Base-by-base conservation (phyloP, 2,888 invertebrate genomes). In the Drosophila anomalata region DNA sequence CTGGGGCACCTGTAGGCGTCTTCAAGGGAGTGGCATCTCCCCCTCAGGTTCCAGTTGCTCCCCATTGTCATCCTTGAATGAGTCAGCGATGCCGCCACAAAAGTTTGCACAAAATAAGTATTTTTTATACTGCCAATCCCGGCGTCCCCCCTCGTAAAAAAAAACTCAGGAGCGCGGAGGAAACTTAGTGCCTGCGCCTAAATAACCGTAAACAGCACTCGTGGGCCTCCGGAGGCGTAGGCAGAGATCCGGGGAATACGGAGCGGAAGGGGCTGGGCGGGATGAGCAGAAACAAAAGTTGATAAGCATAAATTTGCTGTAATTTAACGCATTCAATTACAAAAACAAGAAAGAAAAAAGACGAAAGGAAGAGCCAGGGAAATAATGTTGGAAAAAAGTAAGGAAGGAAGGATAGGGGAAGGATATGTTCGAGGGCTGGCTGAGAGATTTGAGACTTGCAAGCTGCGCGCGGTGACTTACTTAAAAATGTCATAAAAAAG, bases 241-340 rank as follows among this genome's bases (percentile, higher is more conserved):
- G 77, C 47, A 63, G 59, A 61, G 3, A 14, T 8, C 50, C 9
- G 17, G 62, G 17, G 31, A 5, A 33, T 31, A 42, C 41, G 33
- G 20, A 41, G 12, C 39, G 41, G 20, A 22, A 22, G 46, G 14
- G 46, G 29, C 29, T 11, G 20, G 3, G n/a, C 29, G 6, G 47
- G 33, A 57, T 48, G 42, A 60, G 66, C 52, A 75, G 53, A 62
- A 71, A 70, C 69, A 75, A 78, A 82, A 83, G 78, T 86, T 86
- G 83, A 86, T 82, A 86, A 80, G 79, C 86, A 82, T 82, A 86
- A 83, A 86, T 86, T 82, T 71, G 76, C 65, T 83, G 86, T 86
- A 86, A 82, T 79, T 86, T 86, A 86, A 86, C 68, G 81, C 83
- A 79, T 81, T 81, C 86, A 81, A 81, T 81, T 81, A 85, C 86